A percentile compares a stretch with the other conserved stretches of the same genome.
phyloP scores from a whole-genome alignment of 2,888 invertebrate species.

The Apoda limacodes region DNA sequence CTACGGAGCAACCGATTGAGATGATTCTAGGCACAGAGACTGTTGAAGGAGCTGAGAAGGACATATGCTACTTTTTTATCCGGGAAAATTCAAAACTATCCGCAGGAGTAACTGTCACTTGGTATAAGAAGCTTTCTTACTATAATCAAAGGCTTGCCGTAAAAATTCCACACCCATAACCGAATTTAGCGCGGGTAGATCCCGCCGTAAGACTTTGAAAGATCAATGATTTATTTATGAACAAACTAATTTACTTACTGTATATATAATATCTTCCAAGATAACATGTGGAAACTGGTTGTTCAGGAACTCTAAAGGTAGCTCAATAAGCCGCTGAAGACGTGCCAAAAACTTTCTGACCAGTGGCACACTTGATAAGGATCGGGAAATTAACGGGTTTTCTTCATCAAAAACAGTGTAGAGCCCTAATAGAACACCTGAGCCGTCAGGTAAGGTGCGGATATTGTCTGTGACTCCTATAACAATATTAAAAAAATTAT shows the following conservation, averaged over 20 bases:
- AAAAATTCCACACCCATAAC: too few relatives aligned
- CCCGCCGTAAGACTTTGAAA: too few relatives aligned
- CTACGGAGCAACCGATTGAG: too few relatives aligned
- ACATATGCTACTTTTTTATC: too few relatives aligned
- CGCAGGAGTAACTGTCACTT: too few relatives aligned
- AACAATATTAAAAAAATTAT: too few relatives aligned
- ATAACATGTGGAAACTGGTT: slow-evolving; percentile 74
- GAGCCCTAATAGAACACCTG: slow-evolving; percentile 76
- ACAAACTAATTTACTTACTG: slow-evolving; percentile 45
- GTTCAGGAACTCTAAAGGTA: slow-evolving; percentile 73
- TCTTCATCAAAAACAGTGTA: slow-evolving; percentile 65
- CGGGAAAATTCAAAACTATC: too few relatives aligned
- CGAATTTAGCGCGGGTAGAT: too few relatives aligned
- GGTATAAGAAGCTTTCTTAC: too few relatives aligned
- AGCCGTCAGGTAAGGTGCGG: slow-evolving; percentile 65
- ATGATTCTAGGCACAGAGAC: too few relatives aligned
- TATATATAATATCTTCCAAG: slow-evolving; percentile 71
- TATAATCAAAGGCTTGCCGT: too few relatives aligned
- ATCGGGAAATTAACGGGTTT: slow-evolving; percentile 65
- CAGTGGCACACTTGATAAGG: slow-evolving; percentile 72
- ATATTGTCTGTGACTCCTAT: slow-evolving; percentile 76
- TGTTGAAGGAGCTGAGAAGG: too few relatives aligned
- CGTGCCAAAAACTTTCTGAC: slow-evolving; percentile 75
- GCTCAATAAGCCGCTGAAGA: slow-evolving; percentile 68
- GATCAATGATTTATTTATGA: neutral